Percentiles rank a stretch among this genome's conserved stretches.
These are phyloP conservation scores for Caenorhabditis sulstoni DNA, from an alignment of 2,888 invertebrate species.

Conservation along the genomic window DNA sequence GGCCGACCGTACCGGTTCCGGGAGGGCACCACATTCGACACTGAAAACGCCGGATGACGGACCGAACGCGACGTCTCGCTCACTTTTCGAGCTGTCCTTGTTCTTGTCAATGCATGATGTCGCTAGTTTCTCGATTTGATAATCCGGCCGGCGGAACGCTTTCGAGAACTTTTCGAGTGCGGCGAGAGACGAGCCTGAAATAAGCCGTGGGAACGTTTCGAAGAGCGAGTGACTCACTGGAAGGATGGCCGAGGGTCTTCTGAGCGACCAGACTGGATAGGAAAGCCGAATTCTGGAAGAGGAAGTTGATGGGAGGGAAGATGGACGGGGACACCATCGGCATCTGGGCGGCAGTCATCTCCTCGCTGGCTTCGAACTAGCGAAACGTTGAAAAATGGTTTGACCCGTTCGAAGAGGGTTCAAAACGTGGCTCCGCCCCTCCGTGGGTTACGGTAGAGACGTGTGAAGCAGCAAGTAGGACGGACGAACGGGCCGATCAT, in stretches of 20 bases:
- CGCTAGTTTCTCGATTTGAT: slow-evolving; percentile 48
- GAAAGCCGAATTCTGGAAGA: slow-evolving; percentile 43
- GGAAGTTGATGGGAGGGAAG: slow-evolving; percentile 51
- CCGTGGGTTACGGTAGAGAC: slow-evolving; percentile 20
- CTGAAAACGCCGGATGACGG: too few relatives aligned
- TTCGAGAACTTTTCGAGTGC: slow-evolving; percentile 57
- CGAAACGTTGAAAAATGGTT: slow-evolving; percentile 10
- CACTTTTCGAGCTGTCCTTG: slow-evolving; percentile 34
- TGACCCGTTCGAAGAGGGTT: slow-evolving; percentile 5
- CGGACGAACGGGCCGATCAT: slow-evolving; percentile 10
- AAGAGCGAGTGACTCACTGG: slow-evolving; percentile 16
- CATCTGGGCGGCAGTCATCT: background rate
- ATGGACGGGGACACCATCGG: slow-evolving; percentile 37
- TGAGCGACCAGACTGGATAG: slow-evolving; percentile 36
- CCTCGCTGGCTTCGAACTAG: background rate
- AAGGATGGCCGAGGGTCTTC: slow-evolving; percentile 25
- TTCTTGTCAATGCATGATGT: slow-evolving; percentile 44
- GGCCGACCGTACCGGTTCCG: slow-evolving; percentile 76
- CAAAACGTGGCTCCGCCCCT: slow-evolving; percentile 21
- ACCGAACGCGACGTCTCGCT: background rate
- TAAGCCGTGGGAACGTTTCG: background rate
- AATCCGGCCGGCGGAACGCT: slow-evolving; percentile 52
- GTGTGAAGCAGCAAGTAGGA: slow-evolving; percentile 10
- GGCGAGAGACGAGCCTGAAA: slow-evolving; percentile 45
- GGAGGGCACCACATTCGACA: slow-evolving; percentile 63